These are phyloP conservation scores for Campoletis raptor DNA, from an alignment of 2,888 invertebrate species.

Conservation along the genomic window DNA sequence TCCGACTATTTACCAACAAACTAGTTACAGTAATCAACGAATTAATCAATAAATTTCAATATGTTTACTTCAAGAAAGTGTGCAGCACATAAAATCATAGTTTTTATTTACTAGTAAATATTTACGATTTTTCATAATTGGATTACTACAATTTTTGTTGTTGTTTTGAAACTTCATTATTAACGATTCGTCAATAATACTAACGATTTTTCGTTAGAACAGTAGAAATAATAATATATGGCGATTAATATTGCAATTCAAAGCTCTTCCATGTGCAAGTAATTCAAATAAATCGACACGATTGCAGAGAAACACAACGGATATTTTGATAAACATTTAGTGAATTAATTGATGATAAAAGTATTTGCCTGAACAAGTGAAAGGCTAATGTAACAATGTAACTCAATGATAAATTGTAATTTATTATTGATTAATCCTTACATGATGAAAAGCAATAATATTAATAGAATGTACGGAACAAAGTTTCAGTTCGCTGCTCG, in stretches of 20 bases:
- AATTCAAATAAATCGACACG: no score
- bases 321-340: no score
- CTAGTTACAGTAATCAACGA: not conserved
- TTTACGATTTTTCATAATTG: no score
- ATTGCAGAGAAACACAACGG: no score
- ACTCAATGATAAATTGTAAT: not conserved
- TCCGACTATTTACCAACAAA: not conserved
- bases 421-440: constrained; percentile 6
- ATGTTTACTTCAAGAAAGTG: not conserved
- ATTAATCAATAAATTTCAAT: not conserved
- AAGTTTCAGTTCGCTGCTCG: constrained; percentile 52
- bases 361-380: not conserved
- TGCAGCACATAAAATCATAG: not conserved
- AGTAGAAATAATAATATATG: not conserved
- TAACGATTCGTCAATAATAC: not conserved
- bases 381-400: not conserved
- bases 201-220: not conserved
- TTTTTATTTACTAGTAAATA: no score
- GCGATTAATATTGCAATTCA: not conserved
- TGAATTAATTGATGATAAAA: not conserved
- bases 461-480: constrained; percentile 45
- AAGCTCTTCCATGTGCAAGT: not conserved
- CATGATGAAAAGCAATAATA: constrained; percentile 9
- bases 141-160: no score
- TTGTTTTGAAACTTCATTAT: not conserved